Evolutionary conservation across 2,797 vertebrate species (phyloP).

Genomic region (Paratrypauchen microcephalus): DNA sequence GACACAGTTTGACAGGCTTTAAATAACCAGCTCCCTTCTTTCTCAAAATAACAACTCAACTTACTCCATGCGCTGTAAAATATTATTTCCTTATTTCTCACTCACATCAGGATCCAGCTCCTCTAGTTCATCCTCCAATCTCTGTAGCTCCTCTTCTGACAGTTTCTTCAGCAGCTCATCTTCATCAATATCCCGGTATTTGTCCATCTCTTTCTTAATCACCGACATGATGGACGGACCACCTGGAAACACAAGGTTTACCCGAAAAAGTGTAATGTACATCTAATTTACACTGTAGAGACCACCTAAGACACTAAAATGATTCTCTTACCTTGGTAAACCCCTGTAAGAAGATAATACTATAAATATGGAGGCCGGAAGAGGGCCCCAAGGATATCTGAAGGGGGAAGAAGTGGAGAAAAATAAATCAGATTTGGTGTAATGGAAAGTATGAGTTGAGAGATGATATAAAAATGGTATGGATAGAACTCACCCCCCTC

Average conservation of each 20-base stretch:
- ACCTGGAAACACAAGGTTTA: slow-evolving; percentile 29
- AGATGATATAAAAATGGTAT: not conserved
- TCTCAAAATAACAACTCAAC: slow-evolving; percentile 6
- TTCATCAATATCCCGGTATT: slow-evolving; percentile 95
- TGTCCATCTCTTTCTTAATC: slow-evolving; percentile 90
- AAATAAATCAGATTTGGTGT: not conserved
- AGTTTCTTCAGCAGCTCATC: slow-evolving; percentile 92
- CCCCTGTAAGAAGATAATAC: slow-evolving; percentile 33
- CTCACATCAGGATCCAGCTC: slow-evolving; percentile 97
- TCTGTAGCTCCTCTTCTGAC: slow-evolving; percentile 90
- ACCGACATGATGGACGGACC: slow-evolving; percentile 76
- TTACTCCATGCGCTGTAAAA: not conserved
- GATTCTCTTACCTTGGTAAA: slow-evolving; percentile 39
- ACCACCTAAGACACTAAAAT: slow-evolving; percentile 1
- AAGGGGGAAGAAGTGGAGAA: slow-evolving; percentile 18
- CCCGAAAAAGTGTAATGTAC: not conserved
- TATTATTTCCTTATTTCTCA: slow-evolving; percentile 30
- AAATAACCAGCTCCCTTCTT: slow-evolving; percentile 12
- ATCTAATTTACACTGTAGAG: not conserved
- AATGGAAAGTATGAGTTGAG: not conserved
- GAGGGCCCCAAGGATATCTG: slow-evolving; percentile 22
- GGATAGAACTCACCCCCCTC: slow-evolving; percentile 30
- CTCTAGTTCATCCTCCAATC: slow-evolving; percentile 91
- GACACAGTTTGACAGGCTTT: slow-evolving; percentile 1
- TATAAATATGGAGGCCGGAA: slow-evolving; percentile 18